A percentile compares a stretch with the other conserved stretches of the same genome.
Conservation (phyloP, 2,113 vertebrate species). For the Eretmochelys imbricata region DNA sequence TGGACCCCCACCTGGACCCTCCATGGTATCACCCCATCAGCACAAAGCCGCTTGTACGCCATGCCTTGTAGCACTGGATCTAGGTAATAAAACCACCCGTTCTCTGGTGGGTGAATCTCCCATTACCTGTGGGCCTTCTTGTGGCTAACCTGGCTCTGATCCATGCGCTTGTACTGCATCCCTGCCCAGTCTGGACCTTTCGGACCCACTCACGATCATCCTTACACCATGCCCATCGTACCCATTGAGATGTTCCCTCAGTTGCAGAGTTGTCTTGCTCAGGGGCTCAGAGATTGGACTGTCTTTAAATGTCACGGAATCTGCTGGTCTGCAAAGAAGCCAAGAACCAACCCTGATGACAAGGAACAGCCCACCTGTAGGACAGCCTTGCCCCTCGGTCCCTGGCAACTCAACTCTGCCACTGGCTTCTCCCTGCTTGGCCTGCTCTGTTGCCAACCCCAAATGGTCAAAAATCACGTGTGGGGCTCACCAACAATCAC, state of each 20-base stretch:
- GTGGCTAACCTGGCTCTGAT: neutral
- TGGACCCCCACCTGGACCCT: neutral
- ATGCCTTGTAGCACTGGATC: neutral
- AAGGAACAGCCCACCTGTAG: neutral
- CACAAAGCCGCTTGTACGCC: neutral
- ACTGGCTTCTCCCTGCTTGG: too few species aligned
- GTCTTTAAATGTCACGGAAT: neutral
- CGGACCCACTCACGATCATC: neutral
- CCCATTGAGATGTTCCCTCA: neutral
- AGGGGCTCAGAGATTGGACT: neutral
- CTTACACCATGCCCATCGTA: neutral
- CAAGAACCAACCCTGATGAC: neutral
- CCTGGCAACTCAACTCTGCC: neutral
- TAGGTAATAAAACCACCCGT: neutral
- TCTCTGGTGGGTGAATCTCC: neutral
- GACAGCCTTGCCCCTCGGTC: neutral
- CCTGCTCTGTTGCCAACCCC: too few species aligned
- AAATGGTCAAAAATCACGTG: too few species aligned
- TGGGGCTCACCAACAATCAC: too few species aligned
- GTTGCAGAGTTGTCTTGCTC: neutral
- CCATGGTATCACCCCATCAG: neutral
- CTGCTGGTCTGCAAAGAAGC: neutral
- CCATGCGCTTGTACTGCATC: too few species aligned
- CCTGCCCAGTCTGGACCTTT: neutral
- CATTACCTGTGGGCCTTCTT: neutral